Conservation (phyloP, 2,113 vertebrate genomes). For the sheep (Ovis aries) region ARS-UI_Ramb_v3.0 NC_056068.1:61779001-61779500, state of each 20-base stretch:
- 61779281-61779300: neutral
- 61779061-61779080: neutral
- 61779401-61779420: neutral
- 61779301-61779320: neutral
- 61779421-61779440: constrained; percentile 9
- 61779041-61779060: neutral
- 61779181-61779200: neutral
- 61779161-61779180: neutral
- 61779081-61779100: neutral
- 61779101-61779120: neutral
- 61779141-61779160: fast-evolving
- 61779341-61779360: fast-evolving
- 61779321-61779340: neutral
- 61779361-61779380: neutral
- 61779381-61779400: neutral
- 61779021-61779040: neutral
- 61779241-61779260: neutral
- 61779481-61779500: constrained; percentile 28
- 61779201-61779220: neutral
- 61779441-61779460: constrained; percentile 22
- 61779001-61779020: neutral
- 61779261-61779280: neutral
- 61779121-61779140: neutral
- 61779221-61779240: neutral
- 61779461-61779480: constrained; percentile 46